Conservation (phyloP, 1,140 invertebrate species). For the Aricia agestis region DNA sequence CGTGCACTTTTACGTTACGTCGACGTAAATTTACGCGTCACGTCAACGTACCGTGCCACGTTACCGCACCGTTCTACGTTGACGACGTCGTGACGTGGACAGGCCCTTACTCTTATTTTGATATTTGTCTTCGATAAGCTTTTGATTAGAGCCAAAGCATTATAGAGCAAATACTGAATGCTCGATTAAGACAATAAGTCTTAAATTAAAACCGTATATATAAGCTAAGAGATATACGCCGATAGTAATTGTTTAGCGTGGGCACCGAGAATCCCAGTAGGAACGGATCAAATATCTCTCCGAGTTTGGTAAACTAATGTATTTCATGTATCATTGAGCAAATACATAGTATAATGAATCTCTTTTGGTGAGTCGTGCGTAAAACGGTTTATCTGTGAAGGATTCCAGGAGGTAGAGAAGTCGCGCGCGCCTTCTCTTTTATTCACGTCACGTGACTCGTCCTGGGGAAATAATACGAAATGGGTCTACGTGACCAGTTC, state of each 20-base stretch:
- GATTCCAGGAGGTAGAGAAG: constrained; percentile 51
- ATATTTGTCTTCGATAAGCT: too few relatives aligned
- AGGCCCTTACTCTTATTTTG: too few relatives aligned
- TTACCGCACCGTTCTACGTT: too few relatives aligned
- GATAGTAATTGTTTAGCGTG: background rate
- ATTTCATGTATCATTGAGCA: constrained; percentile 63
- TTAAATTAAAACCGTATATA: background rate
- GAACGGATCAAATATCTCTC: background rate
- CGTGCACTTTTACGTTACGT: too few relatives aligned
- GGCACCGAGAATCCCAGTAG: background rate
- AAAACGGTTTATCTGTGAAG: constrained; percentile 73
- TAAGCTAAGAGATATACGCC: background rate
- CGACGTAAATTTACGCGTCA: too few relatives aligned
- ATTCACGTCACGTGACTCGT: constrained; percentile 71
- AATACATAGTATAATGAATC: constrained; percentile 70
- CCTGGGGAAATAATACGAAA: constrained; percentile 76
- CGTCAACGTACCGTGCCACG: too few relatives aligned
- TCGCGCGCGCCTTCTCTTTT: constrained; percentile 49
- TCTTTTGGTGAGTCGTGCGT: constrained; percentile 68
- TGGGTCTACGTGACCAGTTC: constrained; percentile 74
- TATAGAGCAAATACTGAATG: too few relatives aligned
- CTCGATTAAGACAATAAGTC: too few relatives aligned
- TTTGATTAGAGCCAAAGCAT: too few relatives aligned
- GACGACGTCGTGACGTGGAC: too few relatives aligned
- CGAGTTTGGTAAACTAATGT: constrained; percentile 29